A percentile compares a stretch with the other conserved stretches of the same genome.
These are phyloP conservation scores for Steinernema hermaphroditum DNA, from an alignment of 2,888 invertebrate genomes.

Conservation along the genomic window DNA sequence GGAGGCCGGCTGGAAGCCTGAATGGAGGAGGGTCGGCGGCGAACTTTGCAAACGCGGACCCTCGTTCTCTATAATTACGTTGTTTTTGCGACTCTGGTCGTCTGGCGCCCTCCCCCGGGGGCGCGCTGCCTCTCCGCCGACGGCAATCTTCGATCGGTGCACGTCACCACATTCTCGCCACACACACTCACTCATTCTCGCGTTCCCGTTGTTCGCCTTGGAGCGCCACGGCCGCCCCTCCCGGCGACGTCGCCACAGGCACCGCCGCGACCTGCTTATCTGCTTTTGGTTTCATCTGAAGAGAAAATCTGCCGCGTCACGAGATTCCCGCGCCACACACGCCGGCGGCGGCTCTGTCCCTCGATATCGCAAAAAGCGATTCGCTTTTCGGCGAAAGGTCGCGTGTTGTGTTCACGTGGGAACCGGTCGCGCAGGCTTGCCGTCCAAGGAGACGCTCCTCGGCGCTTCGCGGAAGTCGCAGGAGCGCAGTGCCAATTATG, in stretches of 20 bases:
- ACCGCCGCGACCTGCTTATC: slow-evolving; percentile 26
- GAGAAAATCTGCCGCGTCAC: slow-evolving; percentile 5
- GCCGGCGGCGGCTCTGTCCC: background rate
- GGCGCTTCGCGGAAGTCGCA: slow-evolving; percentile 11
- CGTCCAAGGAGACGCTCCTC: background rate
- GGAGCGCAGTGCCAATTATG: slow-evolving; percentile 24
- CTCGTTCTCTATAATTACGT: slow-evolving; percentile 25
- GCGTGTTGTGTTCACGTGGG: slow-evolving; percentile 29
- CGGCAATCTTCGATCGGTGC: slow-evolving; percentile 30
- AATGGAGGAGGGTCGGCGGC: background rate
- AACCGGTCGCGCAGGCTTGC: background rate
- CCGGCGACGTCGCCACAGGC: slow-evolving; percentile 20
- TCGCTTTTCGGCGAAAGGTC: slow-evolving; percentile 7
- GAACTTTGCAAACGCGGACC: slow-evolving; percentile 5
- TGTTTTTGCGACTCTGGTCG: background rate
- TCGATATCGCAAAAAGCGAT: no score
- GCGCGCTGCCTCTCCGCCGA: background rate
- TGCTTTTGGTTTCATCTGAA: background rate
- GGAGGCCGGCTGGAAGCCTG: background rate
- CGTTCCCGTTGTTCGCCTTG: slow-evolving; percentile 22
- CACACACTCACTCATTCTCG: slow-evolving; percentile 20
- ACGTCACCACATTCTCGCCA: slow-evolving; percentile 26
- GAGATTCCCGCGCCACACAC: slow-evolving; percentile 16
- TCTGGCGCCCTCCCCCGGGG: background rate
- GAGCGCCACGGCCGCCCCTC: slow-evolving; percentile 6